These are phyloP conservation scores for Syrphus vitripennis DNA, from an alignment of 2,888 invertebrate genomes.

Conservation along the genomic window DNA sequence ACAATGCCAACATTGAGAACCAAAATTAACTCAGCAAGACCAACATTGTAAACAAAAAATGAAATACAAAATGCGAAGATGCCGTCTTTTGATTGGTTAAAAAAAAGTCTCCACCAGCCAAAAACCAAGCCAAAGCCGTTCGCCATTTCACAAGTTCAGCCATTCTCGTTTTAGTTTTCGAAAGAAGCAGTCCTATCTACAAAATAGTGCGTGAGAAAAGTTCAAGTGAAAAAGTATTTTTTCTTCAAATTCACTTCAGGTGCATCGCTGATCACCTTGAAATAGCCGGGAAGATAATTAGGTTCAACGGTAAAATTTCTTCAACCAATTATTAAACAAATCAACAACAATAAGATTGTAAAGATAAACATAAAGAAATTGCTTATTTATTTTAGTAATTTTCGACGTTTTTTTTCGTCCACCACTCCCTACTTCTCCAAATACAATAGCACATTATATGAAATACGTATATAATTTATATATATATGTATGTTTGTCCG, in stretches of 20 bases:
- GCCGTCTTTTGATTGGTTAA: constrained; percentile 55
- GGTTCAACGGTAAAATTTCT: constrained; percentile 66
- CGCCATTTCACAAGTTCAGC: constrained; percentile 32
- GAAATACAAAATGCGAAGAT: constrained; percentile 50
- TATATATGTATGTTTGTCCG: constrained; percentile 14
- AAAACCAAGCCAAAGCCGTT: constrained; percentile 54
- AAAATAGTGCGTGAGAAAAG: constrained; percentile 36
- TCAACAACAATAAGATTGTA: constrained; percentile 30
- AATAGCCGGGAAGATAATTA: constrained; percentile 49
- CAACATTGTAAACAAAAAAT: constrained; percentile 19
- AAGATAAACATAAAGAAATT: constrained; percentile 60
- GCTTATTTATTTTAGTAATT: constrained; percentile 54
- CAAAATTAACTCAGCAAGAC: not conserved
- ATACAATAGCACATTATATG: constrained; percentile 22
- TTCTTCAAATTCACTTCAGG: constrained; percentile 51
- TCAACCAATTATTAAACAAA: constrained; percentile 51
- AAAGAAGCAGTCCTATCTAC: constrained; percentile 20
- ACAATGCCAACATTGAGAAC: too few relatives aligned
- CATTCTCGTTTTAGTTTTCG: constrained; percentile 64
- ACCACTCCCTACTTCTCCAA: constrained; percentile 60
- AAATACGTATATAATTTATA: constrained; percentile 5
- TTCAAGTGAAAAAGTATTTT: constrained; percentile 32
- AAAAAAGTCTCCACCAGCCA: constrained; percentile 11
- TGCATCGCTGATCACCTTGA: constrained; percentile 58
- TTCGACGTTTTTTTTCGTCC: constrained; percentile 64